These are phyloP conservation scores for Hirudo medicinalis DNA, from an alignment of 1,140 invertebrate species.

Conservation along the genomic window DNA sequence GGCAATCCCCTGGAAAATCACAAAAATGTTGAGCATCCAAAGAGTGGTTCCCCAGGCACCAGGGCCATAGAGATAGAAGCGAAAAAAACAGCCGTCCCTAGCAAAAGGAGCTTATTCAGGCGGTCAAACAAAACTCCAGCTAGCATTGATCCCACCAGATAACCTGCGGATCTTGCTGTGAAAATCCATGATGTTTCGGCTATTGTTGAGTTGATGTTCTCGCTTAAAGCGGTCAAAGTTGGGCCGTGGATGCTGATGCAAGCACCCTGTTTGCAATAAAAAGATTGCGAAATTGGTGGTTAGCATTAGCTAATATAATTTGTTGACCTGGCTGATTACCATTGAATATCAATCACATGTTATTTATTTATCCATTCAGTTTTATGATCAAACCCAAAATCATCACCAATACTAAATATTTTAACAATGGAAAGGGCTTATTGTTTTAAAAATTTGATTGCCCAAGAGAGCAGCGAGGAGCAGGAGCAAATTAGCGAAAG, in stretches of 20 bases:
- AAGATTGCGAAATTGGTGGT: not conserved
- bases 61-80: conserved; percentile 31
- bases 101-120: conserved; percentile 34
- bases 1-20: conserved; percentile 36
- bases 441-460: not conserved
- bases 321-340: too few relatives aligned
- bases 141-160: conserved; percentile 34
- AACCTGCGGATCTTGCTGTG: conserved; percentile 35
- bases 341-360: too few relatives aligned
- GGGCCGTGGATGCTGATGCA: conserved; percentile 42
- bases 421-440: not conserved
- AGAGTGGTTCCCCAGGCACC: conserved; percentile 33
- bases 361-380: too few relatives aligned
- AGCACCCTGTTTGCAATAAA: conserved; percentile 32
- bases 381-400: too few relatives aligned
- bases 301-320: not conserved
- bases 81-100: conserved; percentile 30
- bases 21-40: conserved; percentile 30
- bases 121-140: conserved; percentile 38
- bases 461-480: too few relatives aligned
- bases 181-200: conserved; percentile 35
- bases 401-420: too few relatives aligned
- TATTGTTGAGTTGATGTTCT: conserved; percentile 30
- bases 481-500: too few relatives aligned
- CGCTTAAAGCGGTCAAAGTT: conserved; percentile 37